Evolutionary conservation across 2,888 invertebrate genomes (phyloP), one percentile per base, ranked within the genome.

Genomic region (Cotesia congregata): DNA sequence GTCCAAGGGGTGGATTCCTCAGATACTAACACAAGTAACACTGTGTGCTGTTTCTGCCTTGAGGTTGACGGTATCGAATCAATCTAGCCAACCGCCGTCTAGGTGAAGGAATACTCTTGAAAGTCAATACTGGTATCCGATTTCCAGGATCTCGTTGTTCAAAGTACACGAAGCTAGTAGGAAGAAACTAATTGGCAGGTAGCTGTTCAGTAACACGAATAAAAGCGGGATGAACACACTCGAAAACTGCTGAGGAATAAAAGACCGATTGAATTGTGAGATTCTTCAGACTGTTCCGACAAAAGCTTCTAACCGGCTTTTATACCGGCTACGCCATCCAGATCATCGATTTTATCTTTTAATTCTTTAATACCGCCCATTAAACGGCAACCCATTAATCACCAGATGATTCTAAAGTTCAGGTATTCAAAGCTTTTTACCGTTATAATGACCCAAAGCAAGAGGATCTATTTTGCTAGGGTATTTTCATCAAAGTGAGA

Each of bases 81-180:
- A n/a, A 59, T 67, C 6, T 17, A 17, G 12, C 9, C 20, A 17
- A 73, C 67, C 15, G 59, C 12, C 38, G 59, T 2, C 60, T 67
- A 59, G 65, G 50, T 67, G 20, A 30, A 20, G 82, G 82, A 86
- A 87, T 87, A 85, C 84, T 84, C 83, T 86, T 86, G 86, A 85
- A 87, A 87, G 84, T 84, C 83, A 86, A 87, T 86, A 85, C 84
- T 77, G 80, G 83, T 85, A 85, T 86, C 85, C 81, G 80, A 83
- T 87, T 84, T 82, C 85, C 78, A 77, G 79, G 79, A 76, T 85
- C 83, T 77, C 81, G 83, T 86, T 86, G 83, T 84, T 85, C 85
- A 86, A 87, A 87, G 86, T 83, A 79, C 65, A 75, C 70, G 62
- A 72, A 72, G 79, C 78, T 69, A 67, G 68, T 65, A 75, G 71